Evolutionary conservation across 2,888 invertebrate genomes (phyloP).

Genomic region (Cryptophagus acutangulus): DNA sequence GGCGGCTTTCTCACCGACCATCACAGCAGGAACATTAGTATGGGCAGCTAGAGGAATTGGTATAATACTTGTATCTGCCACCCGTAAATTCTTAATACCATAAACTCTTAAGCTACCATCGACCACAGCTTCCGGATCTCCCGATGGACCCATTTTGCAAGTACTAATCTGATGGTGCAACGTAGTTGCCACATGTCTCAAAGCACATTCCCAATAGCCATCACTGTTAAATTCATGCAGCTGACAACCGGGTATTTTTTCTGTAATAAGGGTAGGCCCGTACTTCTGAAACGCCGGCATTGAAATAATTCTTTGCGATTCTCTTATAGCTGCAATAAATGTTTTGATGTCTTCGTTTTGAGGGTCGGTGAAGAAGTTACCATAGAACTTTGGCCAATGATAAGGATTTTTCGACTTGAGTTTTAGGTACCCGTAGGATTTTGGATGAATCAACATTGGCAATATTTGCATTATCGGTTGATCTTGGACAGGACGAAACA

Average conservation of each 20-base stretch:
- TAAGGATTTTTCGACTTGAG: slow-evolving; percentile 68
- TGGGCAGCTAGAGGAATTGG: slow-evolving; percentile 53
- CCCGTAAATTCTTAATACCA: slow-evolving; percentile 51
- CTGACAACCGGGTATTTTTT: slow-evolving; percentile 42
- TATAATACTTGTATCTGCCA: slow-evolving; percentile 55
- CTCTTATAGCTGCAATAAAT: slow-evolving; percentile 46
- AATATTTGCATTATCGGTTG: slow-evolving; percentile 47
- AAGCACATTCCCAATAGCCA: slow-evolving; percentile 53
- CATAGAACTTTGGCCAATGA: slow-evolving; percentile 66
- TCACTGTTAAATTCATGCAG: slow-evolving; percentile 45
- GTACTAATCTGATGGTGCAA: slow-evolving; percentile 54
- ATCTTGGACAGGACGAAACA: slow-evolving; percentile 54
- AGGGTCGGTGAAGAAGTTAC: slow-evolving; percentile 71
- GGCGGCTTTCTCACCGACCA: slow-evolving; percentile 56
- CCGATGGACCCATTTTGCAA: slow-evolving; percentile 53
- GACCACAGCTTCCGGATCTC: slow-evolving; percentile 54
- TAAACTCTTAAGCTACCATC: slow-evolving; percentile 52
- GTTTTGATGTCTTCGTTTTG: slow-evolving; percentile 48
- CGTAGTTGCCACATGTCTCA: slow-evolving; percentile 48
- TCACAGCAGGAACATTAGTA: slow-evolving; percentile 51
- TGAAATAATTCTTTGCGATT: slow-evolving; percentile 50
- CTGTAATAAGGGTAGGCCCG: slow-evolving; percentile 20
- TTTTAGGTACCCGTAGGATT: slow-evolving; percentile 61
- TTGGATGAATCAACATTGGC: slow-evolving; percentile 68
- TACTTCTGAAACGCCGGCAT: slow-evolving; percentile 48